A percentile compares a stretch with the other conserved stretches of the same genome.
These are phyloP conservation scores for Actias luna DNA, from an alignment of 2,888 invertebrate genomes.

Conservation along the genomic window DNA sequence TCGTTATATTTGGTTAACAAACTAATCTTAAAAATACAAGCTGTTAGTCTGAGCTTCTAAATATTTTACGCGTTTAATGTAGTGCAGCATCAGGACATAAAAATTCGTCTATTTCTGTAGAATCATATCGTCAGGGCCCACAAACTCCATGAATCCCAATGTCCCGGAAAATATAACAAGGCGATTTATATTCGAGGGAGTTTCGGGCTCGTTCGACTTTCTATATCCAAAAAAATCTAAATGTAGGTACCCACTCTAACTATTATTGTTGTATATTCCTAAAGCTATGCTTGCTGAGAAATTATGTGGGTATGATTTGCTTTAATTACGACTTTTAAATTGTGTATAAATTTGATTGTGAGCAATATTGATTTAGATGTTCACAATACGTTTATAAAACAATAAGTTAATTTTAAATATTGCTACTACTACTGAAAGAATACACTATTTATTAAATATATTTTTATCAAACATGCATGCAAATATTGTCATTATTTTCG, in stretches of 20 bases:
- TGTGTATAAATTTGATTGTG: not conserved
- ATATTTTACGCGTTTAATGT: not conserved
- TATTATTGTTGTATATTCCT: not conserved
- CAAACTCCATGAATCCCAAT: slow-evolving; percentile 80
- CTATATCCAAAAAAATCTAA: slow-evolving; percentile 69
- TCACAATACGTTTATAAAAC: not conserved
- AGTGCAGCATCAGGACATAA: slow-evolving; percentile 13
- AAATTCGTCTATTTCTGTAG: slow-evolving; percentile 43
- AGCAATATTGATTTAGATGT: not conserved
- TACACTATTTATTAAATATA: no score
- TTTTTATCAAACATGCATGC: no score
- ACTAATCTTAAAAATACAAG: not conserved
- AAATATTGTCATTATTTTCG: no score
- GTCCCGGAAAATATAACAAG: slow-evolving; percentile 80
- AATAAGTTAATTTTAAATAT: not conserved
- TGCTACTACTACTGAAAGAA: not conserved
- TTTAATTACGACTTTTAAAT: not conserved
- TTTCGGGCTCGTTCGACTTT: slow-evolving; percentile 63
- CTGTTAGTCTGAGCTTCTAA: not conserved
- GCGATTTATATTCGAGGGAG: slow-evolving; percentile 77
- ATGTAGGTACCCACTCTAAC: slow-evolving; percentile 39
- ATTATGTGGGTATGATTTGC: not conserved
- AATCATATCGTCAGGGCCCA: slow-evolving; percentile 65
- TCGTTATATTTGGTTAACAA: not conserved
- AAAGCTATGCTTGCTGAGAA: not conserved